Evolutionary conservation across 2,113 vertebrate species (phyloP), one percentile per base, ranked within the genome.

Genomic region (Peromyscus maniculatus): DNA sequence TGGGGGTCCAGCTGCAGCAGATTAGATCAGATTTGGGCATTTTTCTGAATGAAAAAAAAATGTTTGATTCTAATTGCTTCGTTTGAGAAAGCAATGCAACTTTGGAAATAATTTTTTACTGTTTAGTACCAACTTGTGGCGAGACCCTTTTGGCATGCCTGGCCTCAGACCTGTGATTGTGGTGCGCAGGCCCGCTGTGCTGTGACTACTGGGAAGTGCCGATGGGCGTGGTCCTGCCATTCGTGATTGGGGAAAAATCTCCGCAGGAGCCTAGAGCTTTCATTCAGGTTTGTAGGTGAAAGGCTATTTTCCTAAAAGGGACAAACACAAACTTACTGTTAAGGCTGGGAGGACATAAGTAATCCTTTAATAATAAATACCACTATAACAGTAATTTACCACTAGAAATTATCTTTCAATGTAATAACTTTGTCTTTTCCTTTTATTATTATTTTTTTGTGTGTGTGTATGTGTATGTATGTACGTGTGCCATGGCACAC

Each of bases 1-100:
- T 99, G 98, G 98, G 82, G 98, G 99, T 98, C 99, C 99, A 99
- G 98, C 98, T 99, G 99, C 92, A 98, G 97, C 91, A 98, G 98
- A 98, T 98, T 98, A 98, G 96, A 98, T 98, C 95, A 98, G 94
- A 96, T 97, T 91, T 95, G 84, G 96, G 95, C 97, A 89, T 97
- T 98, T 98, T 98, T 98, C 94, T 96, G 74, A 98, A 97, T 75
- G 83, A 96, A 97, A 96, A 97, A 98, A 55, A 98, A 87, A 2
- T n/a, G 78, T 97, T 98, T 97, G 94, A 83, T 97, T 87, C 69
- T 95, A 97, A 97, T 93, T 97, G 91, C 93, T 96, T 97, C 36
- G 33, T 97, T 98, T 95, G 88, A 96, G 96, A 97, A 97, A 96
- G 83, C 82, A 95, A 91, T 55, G n/a, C 0, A 59, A 57, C 1